phyloP scores from a whole-genome alignment of 2,113 vertebrate species.

The Rousettus leschenaultii region DNA sequence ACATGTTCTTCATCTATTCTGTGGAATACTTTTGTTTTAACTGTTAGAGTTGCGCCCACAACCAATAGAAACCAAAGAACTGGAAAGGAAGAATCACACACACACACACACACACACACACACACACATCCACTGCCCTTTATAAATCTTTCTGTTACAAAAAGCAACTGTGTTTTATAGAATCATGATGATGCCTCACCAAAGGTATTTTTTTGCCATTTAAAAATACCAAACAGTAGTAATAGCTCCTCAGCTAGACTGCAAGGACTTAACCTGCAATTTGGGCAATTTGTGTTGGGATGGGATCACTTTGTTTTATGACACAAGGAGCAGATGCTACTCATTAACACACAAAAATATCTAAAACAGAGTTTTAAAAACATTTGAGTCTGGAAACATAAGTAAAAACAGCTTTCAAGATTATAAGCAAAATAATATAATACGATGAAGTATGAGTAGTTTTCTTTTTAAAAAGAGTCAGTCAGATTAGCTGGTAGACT shows the following conservation, averaged over 20 bases:
- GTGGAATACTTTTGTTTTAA: not conserved
- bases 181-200: not conserved
- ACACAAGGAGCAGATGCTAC: slow-evolving; percentile 59
- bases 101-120: too few species aligned
- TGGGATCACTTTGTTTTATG: slow-evolving; percentile 15
- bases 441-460: not conserved
- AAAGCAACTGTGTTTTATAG: not conserved
- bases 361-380: slow-evolving; percentile 50
- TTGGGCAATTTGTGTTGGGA: not conserved
- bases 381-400: slow-evolving; percentile 41
- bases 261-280: slow-evolving; percentile 4
- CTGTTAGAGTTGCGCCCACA: not conserved
- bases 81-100: slow-evolving; percentile 57
- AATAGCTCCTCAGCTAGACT: not conserved
- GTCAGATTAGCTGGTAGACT: not conserved
- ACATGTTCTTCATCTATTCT: not conserved
- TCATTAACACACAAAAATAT: slow-evolving; percentile 58
- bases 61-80: not conserved
- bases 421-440: slow-evolving; percentile 34
- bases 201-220: slow-evolving; percentile 23
- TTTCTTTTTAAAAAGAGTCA: slow-evolving; percentile 6
- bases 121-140: not conserved
- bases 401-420: slow-evolving; percentile 49
- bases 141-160: slow-evolving; percentile 13
- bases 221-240: slow-evolving; percentile 39